phyloP scores from a whole-genome alignment of 2,113 vertebrate species.

The Numida meleagris region DNA sequence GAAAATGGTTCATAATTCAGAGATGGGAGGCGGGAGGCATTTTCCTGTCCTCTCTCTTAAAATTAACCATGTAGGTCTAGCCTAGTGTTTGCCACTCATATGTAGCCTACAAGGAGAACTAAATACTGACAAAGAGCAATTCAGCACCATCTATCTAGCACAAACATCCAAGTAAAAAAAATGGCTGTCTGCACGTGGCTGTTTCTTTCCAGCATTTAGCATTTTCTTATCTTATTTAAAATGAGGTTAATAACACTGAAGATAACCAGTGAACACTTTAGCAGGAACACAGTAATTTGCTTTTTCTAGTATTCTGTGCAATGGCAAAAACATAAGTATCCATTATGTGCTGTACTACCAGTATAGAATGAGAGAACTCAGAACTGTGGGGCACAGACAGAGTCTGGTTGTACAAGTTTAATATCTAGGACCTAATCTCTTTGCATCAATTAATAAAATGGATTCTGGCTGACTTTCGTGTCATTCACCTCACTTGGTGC shows the following conservation, averaged over 20 bases:
- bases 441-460: conserved; percentile 49
- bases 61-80: not conserved
- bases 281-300: not conserved
- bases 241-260: not conserved
- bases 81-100: not conserved
- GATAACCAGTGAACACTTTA: not conserved
- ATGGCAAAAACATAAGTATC: not conserved
- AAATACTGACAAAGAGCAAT: not conserved
- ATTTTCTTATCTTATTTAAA: not conserved
- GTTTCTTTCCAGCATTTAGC: not conserved
- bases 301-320: accelerated
- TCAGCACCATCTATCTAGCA: not conserved
- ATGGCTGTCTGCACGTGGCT: not conserved
- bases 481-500: not conserved
- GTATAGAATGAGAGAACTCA: not conserved
- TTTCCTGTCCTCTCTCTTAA: not conserved
- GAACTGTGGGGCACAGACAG: not conserved
- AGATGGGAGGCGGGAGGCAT: not conserved
- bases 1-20: not conserved
- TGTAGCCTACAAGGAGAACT: not conserved
- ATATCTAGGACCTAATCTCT: conserved; percentile 38
- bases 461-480: conserved; percentile 13
- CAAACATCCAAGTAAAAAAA: not conserved
- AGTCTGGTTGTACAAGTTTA: not conserved
- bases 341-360: not conserved